Evolutionary conservation across 2,113 vertebrate genomes (phyloP), one percentile per base, ranked within the genome.

Genomic region (Sinocyclocheilus anophthalmus): DNA sequence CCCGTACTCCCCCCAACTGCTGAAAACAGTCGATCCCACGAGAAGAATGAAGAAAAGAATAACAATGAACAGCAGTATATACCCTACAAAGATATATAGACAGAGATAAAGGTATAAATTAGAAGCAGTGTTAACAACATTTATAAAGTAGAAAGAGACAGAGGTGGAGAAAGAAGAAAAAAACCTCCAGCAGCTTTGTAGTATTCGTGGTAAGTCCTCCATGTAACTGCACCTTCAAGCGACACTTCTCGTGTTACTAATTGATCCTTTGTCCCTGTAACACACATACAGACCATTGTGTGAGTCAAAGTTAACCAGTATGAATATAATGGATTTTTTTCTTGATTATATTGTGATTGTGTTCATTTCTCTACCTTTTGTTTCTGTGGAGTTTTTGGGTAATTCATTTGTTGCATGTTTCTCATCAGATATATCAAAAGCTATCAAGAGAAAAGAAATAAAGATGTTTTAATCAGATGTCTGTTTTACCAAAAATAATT

Each of bases 1-100:
- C 96, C 96, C 96, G 85, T 90, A 90, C 95, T 95, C 86, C 96
- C 96, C 97, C 96, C 95, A 97, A 91, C 86, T 96, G 87, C 94
- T 94, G 89, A 97, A 96, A 37, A 92, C 92, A 1, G 94, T 95
- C 82, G 88, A 93, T 85, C 94, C 94, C 0, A 95, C 93, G 87
- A 94, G 93, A 77, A 96, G 76, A 45, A 94, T 22, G 63, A 96
- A 93, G 63, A 92, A 85, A 1, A 93, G 45, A 14, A 93, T 0
- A 1, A 84, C 37, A 42, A 94, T 55, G 53, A 93, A 81, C 42
- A 88, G 77, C 9, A 94, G 20, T 11, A 95, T 48, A 88, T 96
- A 96, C 9, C 95, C 95, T 96, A 90, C 12, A 92, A 10, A 30
- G 30, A 48, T 33, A 89, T 63, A 81, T 6, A 53, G 3, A 76